phyloP scores from a whole-genome alignment of 2,113 vertebrate species.

The Coptodon rendalli region DNA sequence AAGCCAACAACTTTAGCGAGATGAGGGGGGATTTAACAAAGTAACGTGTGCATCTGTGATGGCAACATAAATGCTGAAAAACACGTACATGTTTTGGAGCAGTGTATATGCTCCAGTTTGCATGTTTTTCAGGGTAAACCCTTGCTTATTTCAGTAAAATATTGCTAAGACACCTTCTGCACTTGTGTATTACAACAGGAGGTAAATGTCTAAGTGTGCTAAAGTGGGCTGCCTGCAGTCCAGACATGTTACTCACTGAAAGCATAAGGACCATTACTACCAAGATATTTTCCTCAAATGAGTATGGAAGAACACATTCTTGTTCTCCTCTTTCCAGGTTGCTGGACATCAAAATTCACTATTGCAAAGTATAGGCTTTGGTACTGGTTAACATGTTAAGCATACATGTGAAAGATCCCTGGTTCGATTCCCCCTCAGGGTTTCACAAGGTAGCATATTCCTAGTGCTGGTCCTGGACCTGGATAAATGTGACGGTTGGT shows the following conservation, averaged over 20 bases:
- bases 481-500: not conserved
- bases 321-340: not conserved
- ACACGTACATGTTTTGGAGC: not conserved
- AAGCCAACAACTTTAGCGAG: not conserved
- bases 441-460: not conserved
- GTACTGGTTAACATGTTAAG: not conserved
- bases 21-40: not conserved
- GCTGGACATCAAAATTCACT: not conserved
- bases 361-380: not conserved
- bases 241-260: not conserved
- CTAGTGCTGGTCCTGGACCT: not conserved
- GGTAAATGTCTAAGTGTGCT: not conserved
- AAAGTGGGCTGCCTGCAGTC: not conserved
- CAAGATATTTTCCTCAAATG: not conserved
- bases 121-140: not conserved
- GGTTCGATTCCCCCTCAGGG: not conserved
- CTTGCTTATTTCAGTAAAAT: not conserved
- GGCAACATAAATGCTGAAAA: not conserved
- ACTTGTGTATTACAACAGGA: not conserved
- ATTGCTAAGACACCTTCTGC: not conserved
- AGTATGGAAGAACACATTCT: not conserved
- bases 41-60: rapidly evolving
- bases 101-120: not conserved
- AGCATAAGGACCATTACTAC: not conserved
- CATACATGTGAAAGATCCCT: not conserved